Conservation (phyloP, 2,888 invertebrate genomes). For the Odontocerum albicorne region DNA sequence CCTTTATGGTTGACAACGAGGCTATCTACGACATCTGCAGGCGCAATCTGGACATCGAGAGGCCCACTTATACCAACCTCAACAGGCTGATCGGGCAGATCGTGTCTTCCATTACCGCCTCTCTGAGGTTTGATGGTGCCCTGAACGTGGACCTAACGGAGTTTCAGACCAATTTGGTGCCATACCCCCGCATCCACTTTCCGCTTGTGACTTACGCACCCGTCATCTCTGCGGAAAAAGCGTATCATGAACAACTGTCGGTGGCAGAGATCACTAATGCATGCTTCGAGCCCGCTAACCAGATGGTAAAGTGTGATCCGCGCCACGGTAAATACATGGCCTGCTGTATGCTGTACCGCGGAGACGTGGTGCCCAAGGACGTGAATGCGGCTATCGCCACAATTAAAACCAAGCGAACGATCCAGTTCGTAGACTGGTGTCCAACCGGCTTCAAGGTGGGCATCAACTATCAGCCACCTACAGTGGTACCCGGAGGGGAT, state of each 20-base stretch:
- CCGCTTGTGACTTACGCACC: conserved; percentile 90
- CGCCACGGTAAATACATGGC: conserved; percentile 94
- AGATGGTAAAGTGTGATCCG: conserved; percentile 94
- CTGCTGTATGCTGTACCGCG: conserved; percentile 93
- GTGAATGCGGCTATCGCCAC: conserved; percentile 92
- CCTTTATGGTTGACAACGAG: too few relatives aligned
- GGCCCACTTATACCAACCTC: too few relatives aligned
- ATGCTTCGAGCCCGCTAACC: conserved; percentile 95
- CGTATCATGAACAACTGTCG: conserved; percentile 85
- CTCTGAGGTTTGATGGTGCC: too few relatives aligned
- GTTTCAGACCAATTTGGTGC: conserved; percentile 94
- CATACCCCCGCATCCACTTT: too few relatives aligned
- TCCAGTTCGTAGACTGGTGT: too few relatives aligned
- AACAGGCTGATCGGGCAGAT: too few relatives aligned
- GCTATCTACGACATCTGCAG: too few relatives aligned
- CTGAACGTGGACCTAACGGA: conserved; percentile 93
- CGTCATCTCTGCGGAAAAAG: conserved; percentile 92
- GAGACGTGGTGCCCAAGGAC: conserved; percentile 94
- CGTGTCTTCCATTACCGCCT: too few relatives aligned
- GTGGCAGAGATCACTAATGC: conserved; percentile 94
- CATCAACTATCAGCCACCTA: too few relatives aligned
- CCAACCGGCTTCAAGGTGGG: too few relatives aligned
- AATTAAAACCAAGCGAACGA: conserved; percentile 92
- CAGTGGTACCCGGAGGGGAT: too few relatives aligned
- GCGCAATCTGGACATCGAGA: too few relatives aligned